Evolutionary conservation across 2,113 vertebrate species (phyloP), one percentile per base, ranked within the genome.

Genomic region (Oreamnos americanus): DNA sequence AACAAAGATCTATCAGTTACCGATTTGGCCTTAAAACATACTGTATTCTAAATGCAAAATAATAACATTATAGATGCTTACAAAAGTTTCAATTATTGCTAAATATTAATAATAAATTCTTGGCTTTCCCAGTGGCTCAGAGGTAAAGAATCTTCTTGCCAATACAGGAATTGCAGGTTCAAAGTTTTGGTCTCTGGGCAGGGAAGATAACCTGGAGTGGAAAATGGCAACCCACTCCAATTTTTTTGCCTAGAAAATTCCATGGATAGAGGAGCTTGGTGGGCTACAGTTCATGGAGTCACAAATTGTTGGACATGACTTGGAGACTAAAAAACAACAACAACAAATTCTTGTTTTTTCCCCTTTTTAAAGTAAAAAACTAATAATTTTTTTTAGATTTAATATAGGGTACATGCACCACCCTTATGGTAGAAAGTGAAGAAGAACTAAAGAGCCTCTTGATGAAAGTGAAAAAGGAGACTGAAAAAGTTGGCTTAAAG

Each of bases 1-100:
- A 95, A 49, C 74, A 89, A 94, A 88, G 33, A 74, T 91, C 55
- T 90, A 74, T 83, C 71, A 90, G 91, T 97, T 92, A 49, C 21
- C 51, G 14, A 74, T 79, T 93, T 96, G 78, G 15, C 55, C 26
- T 97, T 83, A 96, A 93, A 90, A 86, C 17, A 76, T 83, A 58
- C 19, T 87, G n/a, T 33, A 96, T 51, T 94, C 30, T 71, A 71
- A 45, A 91, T 87, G 85, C 71, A 76, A 89, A 55, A 49, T 91
- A 95, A 78, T 88, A 62, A 57, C 26, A 39, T 62, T 86, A 67
- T 43, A 71, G 6, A 67, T 4, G 79, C 1, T 45, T 97, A 25
- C 55, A 94, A 88, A 91, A 86, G 10, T 15, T 4, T 11, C 25
- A 90, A 28, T 43, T 45, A 30, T 47, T 57, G 5, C 39, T 17